Evolutionary conservation across 2,888 invertebrate species (phyloP).

Genomic region (Drosophila vallismaia): DNA sequence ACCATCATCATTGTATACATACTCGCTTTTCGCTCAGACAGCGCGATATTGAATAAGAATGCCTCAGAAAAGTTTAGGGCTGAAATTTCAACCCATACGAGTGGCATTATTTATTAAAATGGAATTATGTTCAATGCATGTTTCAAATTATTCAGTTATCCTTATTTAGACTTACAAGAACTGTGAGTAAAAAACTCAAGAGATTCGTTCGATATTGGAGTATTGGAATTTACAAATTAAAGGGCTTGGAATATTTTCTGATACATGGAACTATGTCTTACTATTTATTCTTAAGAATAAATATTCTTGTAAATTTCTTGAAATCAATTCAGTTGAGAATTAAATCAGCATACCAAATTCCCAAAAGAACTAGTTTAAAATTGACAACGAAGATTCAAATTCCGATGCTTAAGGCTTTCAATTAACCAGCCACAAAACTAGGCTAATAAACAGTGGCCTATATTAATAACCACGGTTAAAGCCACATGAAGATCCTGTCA

Average conservation of each 20-base stretch:
- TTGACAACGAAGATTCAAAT: background rate
- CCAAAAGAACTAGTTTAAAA: background rate
- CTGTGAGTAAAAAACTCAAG: background rate
- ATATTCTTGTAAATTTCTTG: background rate
- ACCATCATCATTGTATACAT: constrained; percentile 33
- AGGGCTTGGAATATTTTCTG: background rate
- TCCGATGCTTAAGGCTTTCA: background rate
- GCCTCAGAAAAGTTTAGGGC: constrained; percentile 8
- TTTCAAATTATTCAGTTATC: constrained; percentile 1
- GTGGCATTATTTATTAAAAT: constrained; percentile 16
- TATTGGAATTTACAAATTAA: background rate
- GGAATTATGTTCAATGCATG: background rate
- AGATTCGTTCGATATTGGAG: background rate
- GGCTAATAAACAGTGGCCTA: constrained; percentile 32
- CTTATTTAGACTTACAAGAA: background rate
- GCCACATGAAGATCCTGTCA: background rate
- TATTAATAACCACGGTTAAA: constrained; percentile 16
- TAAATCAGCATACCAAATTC: background rate
- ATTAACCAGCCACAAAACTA: constrained; percentile 12
- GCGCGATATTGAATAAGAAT: constrained; percentile 36
- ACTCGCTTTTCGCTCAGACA: constrained; percentile 21
- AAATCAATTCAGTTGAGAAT: no score
- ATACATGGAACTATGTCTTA: background rate
- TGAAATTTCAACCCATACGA: constrained; percentile 22
- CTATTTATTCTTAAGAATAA: background rate